Percentiles rank a stretch among this genome's conserved stretches.
Conservation (phyloP, 2,888 invertebrate genomes). For the Lypha dubia region DNA sequence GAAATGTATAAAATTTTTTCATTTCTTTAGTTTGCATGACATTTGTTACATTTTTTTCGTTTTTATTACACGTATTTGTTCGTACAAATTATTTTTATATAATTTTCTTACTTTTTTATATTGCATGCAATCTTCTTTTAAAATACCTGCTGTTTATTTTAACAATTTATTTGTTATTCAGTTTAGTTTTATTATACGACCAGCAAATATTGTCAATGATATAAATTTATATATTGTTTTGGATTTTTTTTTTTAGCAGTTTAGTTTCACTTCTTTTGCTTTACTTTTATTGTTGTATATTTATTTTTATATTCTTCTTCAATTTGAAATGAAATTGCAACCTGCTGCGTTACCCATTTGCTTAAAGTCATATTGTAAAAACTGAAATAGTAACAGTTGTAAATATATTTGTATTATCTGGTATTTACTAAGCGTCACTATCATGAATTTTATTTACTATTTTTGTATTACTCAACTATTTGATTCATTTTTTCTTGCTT, state of each 20-base stretch:
- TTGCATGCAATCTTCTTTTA: slow-evolving; percentile 1
- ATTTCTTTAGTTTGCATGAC: neutral
- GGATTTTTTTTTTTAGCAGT: too few relatives aligned
- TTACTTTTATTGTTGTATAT: slow-evolving; percentile 6
- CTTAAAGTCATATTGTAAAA: slow-evolving; percentile 7
- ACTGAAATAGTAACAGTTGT: slow-evolving; percentile 5
- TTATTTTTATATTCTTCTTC: slow-evolving; percentile 35
- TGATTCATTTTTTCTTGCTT: slow-evolving; percentile 34
- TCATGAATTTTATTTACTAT: slow-evolving; percentile 49
- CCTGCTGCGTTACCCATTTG: slow-evolving; percentile 53
- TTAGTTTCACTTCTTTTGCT: slow-evolving; percentile 13
- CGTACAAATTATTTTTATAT: slow-evolving; percentile 50
- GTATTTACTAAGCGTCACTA: slow-evolving; percentile 57
- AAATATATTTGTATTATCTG: slow-evolving; percentile 35
- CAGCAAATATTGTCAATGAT: slow-evolving; percentile 12
- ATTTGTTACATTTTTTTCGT: neutral
- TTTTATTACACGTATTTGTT: neutral
- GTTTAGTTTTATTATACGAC: neutral
- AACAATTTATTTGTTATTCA: slow-evolving; percentile 37
- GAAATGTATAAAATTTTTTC: neutral
- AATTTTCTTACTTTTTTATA: slow-evolving; percentile 18
- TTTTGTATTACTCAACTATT: slow-evolving; percentile 14
- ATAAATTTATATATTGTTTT: neutral
- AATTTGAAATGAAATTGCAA: slow-evolving; percentile 47
- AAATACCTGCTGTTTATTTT: slow-evolving; percentile 66